Evolutionary conservation across 1,140 invertebrate species (phyloP), one percentile per base, ranked within the genome.

Genomic region (Anoplophora glabripennis): DNA sequence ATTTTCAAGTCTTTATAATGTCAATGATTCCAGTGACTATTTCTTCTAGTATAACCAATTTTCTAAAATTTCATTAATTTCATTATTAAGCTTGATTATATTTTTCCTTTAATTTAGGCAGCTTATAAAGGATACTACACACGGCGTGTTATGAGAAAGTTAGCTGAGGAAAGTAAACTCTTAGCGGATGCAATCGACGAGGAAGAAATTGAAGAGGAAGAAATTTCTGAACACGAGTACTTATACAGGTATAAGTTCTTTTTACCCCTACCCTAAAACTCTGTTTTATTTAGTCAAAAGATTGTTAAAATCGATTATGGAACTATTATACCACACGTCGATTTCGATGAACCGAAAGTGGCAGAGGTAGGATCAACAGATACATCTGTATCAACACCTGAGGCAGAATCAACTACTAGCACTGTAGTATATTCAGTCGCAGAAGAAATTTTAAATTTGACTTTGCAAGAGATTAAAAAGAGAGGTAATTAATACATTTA

Each of bases 81-180:
- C n/a, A n/a, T n/a, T n/a, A n/a, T n/a, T n/a, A n/a, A n/a, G n/a
- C n/a, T n/a, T n/a, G n/a, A n/a, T n/a, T 17, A 14, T 11, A 46
- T 12, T 14, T 17, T 17, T n/a, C n/a, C n/a, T 34, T 51, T 11
- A 3, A 12, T 12, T 51, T 12, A 59, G 55, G 64, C 66, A 37
- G 75, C 77, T 38, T 81, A 80, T 53, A 75, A 74, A 53, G 73
- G 75, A 5, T 81, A 80, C 40, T 80, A 79, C 56, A 65, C 64
- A 5, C 40, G 64, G n/a, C 42, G 47, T n/a, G 12, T 59, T n/a
- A 54, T 65, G 48, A 63, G 59, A 45, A 56, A 58, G 37, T 15
- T 65, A 5, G 34, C 34, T 8, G 49, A 11, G 1, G 17, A 48
- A 4, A 33, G 48, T 1, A 38, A 40, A 47, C 7, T 44, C 11